Conservation (phyloP, 2,888 invertebrate species). For the Paralinhomoeus sp. region DNA sequence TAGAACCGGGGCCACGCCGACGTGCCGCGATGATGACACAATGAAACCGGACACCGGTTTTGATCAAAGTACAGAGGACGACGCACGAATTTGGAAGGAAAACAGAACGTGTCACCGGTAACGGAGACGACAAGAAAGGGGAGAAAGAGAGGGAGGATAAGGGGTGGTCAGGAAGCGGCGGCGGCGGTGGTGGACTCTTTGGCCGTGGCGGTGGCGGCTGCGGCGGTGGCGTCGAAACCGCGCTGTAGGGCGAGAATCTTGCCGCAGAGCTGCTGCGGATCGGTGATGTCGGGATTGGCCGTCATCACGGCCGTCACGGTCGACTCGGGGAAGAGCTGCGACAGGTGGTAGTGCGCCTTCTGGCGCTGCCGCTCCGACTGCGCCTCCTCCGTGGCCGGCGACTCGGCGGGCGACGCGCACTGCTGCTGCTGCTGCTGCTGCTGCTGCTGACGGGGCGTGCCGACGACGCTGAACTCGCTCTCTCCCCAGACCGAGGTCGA, state of each 20-base stretch:
- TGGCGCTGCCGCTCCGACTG: background rate
- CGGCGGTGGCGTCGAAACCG: background rate
- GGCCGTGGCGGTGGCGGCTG: background rate
- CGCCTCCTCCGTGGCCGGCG: slow-evolving; percentile 1
- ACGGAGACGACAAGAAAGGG: too few relatives aligned
- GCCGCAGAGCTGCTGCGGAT: slow-evolving; percentile 67
- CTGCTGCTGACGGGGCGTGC: too few relatives aligned
- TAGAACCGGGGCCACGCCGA: too few relatives aligned
- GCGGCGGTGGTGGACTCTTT: too few relatives aligned
- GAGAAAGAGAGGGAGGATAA: too few relatives aligned
- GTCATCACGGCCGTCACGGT: slow-evolving; percentile 71
- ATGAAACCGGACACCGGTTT: too few relatives aligned
- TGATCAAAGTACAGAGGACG: too few relatives aligned
- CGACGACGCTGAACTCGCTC: slow-evolving; percentile 11
- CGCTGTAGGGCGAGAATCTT: slow-evolving; percentile 38
- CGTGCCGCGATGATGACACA: too few relatives aligned
- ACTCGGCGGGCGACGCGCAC: slow-evolving; percentile 1
- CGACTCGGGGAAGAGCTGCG: slow-evolving; percentile 69
- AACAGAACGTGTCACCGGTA: too few relatives aligned
- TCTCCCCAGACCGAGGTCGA: slow-evolving; percentile 17
- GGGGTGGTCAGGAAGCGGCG: too few relatives aligned
- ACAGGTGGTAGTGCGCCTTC: slow-evolving; percentile 53
- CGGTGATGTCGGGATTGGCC: slow-evolving; percentile 61
- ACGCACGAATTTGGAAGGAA: too few relatives aligned
- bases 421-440: background rate